Evolutionary conservation across 2,888 invertebrate genomes (phyloP).

Genomic region (Odontocolon sp.): DNA sequence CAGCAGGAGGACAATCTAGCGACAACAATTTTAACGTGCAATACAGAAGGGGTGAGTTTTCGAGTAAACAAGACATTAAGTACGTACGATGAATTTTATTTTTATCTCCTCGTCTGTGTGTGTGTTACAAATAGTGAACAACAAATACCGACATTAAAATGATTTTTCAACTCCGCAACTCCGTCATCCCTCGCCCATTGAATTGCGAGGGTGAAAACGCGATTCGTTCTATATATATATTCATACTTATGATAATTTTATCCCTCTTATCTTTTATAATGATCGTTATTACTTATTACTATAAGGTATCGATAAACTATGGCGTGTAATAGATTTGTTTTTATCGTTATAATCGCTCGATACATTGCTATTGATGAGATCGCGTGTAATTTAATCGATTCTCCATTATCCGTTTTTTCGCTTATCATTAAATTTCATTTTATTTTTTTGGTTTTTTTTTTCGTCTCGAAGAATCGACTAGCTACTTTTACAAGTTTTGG

Average conservation of each 20-base stretch:
- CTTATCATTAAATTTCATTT: background rate
- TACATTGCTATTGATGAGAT: slow-evolving; percentile 54
- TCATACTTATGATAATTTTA: slow-evolving; percentile 48
- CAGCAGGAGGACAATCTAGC: background rate
- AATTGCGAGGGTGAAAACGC: no score
- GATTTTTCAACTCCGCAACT: slow-evolving; percentile 49
- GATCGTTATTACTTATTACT: slow-evolving; percentile 57
- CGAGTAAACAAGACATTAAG: slow-evolving; percentile 49
- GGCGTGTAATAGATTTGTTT: slow-evolving; percentile 45
- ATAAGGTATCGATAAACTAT: slow-evolving; percentile 54
- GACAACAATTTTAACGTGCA: background rate
- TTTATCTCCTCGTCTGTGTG: slow-evolving; percentile 65
- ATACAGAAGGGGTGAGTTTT: background rate
- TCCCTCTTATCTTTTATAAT: slow-evolving; percentile 46
- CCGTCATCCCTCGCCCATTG: no score
- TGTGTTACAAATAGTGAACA: slow-evolving; percentile 79
- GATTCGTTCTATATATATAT: slow-evolving; percentile 44
- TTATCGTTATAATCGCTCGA: slow-evolving; percentile 45
- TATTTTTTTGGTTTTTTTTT: no score
- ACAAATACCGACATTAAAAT: slow-evolving; percentile 77
- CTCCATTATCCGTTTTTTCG: background rate
- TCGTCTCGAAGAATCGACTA: slow-evolving; percentile 37
- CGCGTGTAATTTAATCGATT: slow-evolving; percentile 20
- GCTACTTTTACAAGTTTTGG: slow-evolving; percentile 35
- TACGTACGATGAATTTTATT: slow-evolving; percentile 77